phyloP scores from a whole-genome alignment of 2,888 invertebrate genomes.

The Alloplasta piceator region DNA sequence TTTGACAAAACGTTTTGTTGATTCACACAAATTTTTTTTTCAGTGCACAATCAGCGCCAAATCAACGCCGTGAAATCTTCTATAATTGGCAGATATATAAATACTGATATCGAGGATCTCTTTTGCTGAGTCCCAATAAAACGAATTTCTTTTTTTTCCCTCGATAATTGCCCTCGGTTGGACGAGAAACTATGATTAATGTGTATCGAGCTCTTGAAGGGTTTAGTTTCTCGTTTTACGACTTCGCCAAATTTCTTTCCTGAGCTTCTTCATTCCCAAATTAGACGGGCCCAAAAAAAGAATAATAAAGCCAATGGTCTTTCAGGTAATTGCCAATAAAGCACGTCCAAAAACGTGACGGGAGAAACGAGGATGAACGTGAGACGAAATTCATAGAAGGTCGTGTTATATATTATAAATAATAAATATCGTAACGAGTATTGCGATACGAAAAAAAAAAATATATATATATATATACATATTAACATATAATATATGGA shows the following conservation, averaged over 20 bases:
- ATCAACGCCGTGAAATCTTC: conserved; percentile 28
- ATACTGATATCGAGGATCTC: conserved; percentile 9
- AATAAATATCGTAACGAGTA: too few species aligned
- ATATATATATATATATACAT: conserved; percentile 66
- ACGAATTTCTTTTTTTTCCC: background rate
- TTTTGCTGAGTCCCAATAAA: background rate
- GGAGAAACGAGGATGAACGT: conserved; percentile 56
- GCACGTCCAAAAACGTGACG: conserved; percentile 37
- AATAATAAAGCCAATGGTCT: conserved; percentile 40
- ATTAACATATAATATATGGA: conserved; percentile 67
- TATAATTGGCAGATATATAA: conserved; percentile 50
- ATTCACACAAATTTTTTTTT: too few species aligned
- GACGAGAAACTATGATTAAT: conserved; percentile 28
- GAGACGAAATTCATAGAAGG: conserved; percentile 46
- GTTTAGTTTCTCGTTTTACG: background rate
- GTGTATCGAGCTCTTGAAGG: background rate
- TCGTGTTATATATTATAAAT: conserved; percentile 61
- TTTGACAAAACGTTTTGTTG: too few species aligned
- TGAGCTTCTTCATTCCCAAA: background rate
- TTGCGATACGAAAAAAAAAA: too few species aligned
- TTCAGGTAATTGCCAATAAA: conserved; percentile 56
- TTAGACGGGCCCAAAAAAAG: background rate
- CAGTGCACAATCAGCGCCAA: background rate
- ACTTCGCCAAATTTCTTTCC: background rate
- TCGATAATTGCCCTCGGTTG: conserved; percentile 27